Conservation (phyloP, 2,113 vertebrate species). For the Micromys minutus region DNA sequence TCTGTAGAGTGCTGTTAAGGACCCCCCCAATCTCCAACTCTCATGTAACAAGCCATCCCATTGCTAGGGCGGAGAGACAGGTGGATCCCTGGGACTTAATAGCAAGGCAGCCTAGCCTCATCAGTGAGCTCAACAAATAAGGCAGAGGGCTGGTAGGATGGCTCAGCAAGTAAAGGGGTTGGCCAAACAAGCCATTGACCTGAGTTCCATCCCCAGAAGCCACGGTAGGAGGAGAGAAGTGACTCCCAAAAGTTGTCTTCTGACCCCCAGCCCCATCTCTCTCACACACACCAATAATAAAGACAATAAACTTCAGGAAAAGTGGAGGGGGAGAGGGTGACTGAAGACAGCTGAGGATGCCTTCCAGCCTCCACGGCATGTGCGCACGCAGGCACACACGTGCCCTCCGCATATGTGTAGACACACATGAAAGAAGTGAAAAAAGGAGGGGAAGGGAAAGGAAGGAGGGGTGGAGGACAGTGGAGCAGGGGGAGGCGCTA, state of each 20-base stretch:
- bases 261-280: not conserved
- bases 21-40: too few relatives aligned
- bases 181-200: not conserved
- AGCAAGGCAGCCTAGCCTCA: not conserved
- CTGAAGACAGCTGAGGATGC: not conserved
- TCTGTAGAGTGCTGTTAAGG: not conserved
- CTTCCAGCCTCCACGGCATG: not conserved
- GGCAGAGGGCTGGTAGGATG: not conserved
- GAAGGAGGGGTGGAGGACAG: too few relatives aligned
- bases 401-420: not conserved
- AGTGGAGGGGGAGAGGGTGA: too few relatives aligned
- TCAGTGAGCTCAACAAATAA: not conserved
- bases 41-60: not conserved
- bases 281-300: too few relatives aligned
- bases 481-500: not conserved
- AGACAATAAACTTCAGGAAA: not conserved
- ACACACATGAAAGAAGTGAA: not conserved
- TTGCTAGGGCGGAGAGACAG: not conserved
- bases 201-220: too few relatives aligned
- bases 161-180: not conserved
- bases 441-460: fast-evolving
- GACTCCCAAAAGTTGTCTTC: not conserved
- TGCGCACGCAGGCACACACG: not conserved
- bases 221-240: not conserved
- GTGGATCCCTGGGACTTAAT: not conserved